These are phyloP conservation scores for Pyralis farinalis DNA, from an alignment of 2,888 invertebrate species.

Conservation along the genomic window DNA sequence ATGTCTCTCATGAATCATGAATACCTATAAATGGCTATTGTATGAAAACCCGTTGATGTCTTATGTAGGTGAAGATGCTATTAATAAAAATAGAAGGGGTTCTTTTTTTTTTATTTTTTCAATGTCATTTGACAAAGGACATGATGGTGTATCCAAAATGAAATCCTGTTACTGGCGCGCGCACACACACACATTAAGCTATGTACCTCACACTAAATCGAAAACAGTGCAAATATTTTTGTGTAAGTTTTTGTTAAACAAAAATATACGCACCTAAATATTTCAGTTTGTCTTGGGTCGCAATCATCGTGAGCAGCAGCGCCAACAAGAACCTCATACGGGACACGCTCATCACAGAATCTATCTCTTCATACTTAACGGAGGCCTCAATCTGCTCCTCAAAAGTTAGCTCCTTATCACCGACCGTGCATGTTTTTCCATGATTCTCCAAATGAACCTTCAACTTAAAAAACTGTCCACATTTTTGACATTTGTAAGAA, in stretches of 20 bases:
- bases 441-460: constrained; percentile 88
- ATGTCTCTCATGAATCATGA: constrained; percentile 29
- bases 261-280: constrained; percentile 86
- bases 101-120: constrained; percentile 3
- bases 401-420: constrained; percentile 38
- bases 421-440: constrained; percentile 66
- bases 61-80: constrained; percentile 38
- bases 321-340: constrained; percentile 90
- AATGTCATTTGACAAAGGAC: constrained; percentile 11
- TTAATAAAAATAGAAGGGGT: constrained; percentile 11
- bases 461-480: constrained; percentile 87
- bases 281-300: constrained; percentile 88
- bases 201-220: constrained; percentile 56
- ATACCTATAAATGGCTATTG: constrained; percentile 36
- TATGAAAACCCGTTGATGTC: constrained; percentile 61
- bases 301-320: constrained; percentile 90
- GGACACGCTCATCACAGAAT: constrained; percentile 83
- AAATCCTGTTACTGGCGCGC: constrained; percentile 51
- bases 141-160: constrained; percentile 26
- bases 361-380: constrained; percentile 52
- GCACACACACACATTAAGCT: constrained; percentile 70
- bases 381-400: constrained; percentile 42
- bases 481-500: constrained; percentile 88
- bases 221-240: constrained; percentile 38
- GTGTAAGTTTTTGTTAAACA: constrained; percentile 13